Evolutionary conservation across 1,140 invertebrate species (phyloP).

Genomic region (Himalopsyche phryganea): DNA sequence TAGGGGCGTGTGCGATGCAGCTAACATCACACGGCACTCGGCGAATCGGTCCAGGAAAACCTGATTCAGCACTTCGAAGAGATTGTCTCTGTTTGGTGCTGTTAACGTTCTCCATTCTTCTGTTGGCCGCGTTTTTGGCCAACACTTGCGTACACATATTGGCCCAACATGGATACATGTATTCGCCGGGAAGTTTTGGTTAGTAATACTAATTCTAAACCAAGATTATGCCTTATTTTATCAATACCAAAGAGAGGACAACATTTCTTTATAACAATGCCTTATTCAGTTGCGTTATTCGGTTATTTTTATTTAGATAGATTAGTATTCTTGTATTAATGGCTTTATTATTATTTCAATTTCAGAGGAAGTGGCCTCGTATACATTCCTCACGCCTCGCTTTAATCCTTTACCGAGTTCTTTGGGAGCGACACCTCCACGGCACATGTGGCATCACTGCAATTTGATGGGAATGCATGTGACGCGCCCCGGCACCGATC

Average conservation of each 20-base stretch:
- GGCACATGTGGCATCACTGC: slow-evolving; percentile 66
- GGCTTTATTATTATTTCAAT: too few species aligned
- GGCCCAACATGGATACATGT: slow-evolving; percentile 61
- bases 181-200: slow-evolving; percentile 79
- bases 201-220: too few species aligned
- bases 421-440: slow-evolving; percentile 54
- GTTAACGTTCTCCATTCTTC: slow-evolving; percentile 70
- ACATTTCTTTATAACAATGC: too few species aligned
- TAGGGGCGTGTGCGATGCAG: slow-evolving; percentile 83
- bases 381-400: slow-evolving; percentile 62
- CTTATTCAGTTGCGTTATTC: too few species aligned
- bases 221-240: too few species aligned
- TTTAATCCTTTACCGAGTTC: slow-evolving; percentile 50
- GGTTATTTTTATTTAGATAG: too few species aligned
- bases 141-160: slow-evolving; percentile 77
- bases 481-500: slow-evolving; percentile 53
- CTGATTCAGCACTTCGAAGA: slow-evolving; percentile 64
- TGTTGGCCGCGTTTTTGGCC: slow-evolving; percentile 73
- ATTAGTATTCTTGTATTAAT: too few species aligned
- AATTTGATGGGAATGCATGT: slow-evolving; percentile 70
- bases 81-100: slow-evolving; percentile 77
- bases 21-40: slow-evolving; percentile 72
- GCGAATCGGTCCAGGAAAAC: slow-evolving; percentile 54
- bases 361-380: slow-evolving; percentile 71
- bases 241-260: too few species aligned